phyloP scores from a whole-genome alignment of 2,888 invertebrate genomes.

The Dugesia japonica region DNA sequence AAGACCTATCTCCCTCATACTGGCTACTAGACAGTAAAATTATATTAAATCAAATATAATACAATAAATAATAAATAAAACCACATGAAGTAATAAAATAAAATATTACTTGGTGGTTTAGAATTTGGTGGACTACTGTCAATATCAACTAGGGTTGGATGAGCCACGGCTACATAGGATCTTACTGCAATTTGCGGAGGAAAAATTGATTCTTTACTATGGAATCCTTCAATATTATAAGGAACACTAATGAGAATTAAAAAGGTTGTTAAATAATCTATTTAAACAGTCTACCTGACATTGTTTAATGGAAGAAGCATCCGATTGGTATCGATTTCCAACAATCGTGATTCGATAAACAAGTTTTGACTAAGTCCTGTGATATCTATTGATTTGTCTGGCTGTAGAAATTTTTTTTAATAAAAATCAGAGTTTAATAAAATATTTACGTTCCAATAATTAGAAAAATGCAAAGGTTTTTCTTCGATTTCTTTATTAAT shows the following conservation, averaged over 20 bases:
- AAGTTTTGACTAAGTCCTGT: neutral
- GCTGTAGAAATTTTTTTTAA: neutral
- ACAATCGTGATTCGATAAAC: neutral
- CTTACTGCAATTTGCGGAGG: neutral
- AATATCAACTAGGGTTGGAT: neutral
- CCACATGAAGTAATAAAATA: too few species aligned
- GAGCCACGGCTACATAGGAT: neutral
- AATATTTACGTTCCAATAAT: too few species aligned
- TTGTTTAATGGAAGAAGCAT: neutral
- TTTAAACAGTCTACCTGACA: neutral
- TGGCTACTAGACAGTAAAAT: too few species aligned
- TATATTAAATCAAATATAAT: too few species aligned
- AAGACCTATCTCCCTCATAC: too few species aligned
- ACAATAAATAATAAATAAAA: too few species aligned
- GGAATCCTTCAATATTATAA: neutral
- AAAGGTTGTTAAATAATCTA: neutral
- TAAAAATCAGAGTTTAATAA: too few species aligned
- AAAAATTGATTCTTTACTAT: neutral
- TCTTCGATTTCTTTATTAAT: too few species aligned
- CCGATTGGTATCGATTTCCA: neutral
- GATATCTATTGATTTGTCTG: neutral
- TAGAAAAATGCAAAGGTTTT: too few species aligned
- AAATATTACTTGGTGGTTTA: neutral
- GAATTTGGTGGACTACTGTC: neutral
- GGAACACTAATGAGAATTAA: too few species aligned